Evolutionary conservation across 2,113 vertebrate species (phyloP).

Genomic region (Spea bombifrons): DNA sequence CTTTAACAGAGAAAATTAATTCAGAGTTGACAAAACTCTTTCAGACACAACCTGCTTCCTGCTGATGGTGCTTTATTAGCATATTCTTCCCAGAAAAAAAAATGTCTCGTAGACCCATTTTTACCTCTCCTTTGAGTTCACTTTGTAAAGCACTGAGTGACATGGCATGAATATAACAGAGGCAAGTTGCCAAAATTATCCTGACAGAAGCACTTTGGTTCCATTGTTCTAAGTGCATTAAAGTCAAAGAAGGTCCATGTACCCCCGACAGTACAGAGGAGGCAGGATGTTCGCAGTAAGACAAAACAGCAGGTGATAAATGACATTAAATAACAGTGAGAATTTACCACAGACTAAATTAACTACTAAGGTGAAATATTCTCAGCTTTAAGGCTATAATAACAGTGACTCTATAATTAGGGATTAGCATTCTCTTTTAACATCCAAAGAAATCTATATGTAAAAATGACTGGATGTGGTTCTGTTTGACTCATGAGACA

Average conservation of each 20-base stretch:
- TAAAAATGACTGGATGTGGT: slow-evolving; percentile 59
- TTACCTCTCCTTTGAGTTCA: slow-evolving; percentile 79
- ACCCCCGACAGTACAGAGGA: slow-evolving; percentile 70
- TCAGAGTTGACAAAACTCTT: slow-evolving; percentile 87
- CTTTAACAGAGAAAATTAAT: slow-evolving; percentile 84
- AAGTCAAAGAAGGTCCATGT: slow-evolving; percentile 81
- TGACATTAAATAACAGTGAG: slow-evolving; percentile 82
- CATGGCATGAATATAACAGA: slow-evolving; percentile 77
- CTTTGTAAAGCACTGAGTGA: slow-evolving; percentile 79
- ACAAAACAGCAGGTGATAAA: slow-evolving; percentile 84
- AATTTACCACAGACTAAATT: slow-evolving; percentile 79
- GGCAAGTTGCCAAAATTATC: slow-evolving; percentile 76
- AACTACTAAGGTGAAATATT: slow-evolving; percentile 75
- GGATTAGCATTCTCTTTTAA: slow-evolving; percentile 70
- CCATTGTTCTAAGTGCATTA: slow-evolving; percentile 78
- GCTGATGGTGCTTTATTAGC: slow-evolving; percentile 82
- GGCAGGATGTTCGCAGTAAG: slow-evolving; percentile 80
- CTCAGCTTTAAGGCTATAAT: slow-evolving; percentile 74
- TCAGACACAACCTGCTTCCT: slow-evolving; percentile 82
- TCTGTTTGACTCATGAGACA: neutral
- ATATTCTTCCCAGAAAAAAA: slow-evolving; percentile 84
- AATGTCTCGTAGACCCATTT: slow-evolving; percentile 70
- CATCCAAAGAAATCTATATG: slow-evolving; percentile 66
- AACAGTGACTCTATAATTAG: slow-evolving; percentile 78
- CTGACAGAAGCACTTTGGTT: slow-evolving; percentile 74